Evolutionary conservation across 2,888 invertebrate species (phyloP).

Genomic region (Clanis bilineata): DNA sequence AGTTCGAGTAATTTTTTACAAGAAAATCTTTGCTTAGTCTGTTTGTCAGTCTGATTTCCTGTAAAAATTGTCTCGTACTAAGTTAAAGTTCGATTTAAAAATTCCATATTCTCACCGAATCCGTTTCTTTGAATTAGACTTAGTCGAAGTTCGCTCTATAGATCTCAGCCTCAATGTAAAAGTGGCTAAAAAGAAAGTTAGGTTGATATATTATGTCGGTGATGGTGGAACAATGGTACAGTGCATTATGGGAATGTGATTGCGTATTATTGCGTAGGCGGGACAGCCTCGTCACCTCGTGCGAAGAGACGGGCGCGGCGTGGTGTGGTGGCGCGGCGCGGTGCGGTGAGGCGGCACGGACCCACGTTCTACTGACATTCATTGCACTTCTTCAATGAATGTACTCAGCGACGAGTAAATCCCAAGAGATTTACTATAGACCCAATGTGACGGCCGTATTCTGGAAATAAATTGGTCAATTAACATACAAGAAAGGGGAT

Average conservation of each 20-base stretch:
- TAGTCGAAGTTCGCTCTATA: too few species aligned
- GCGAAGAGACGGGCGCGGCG: conserved; percentile 16
- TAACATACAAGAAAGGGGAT: too few species aligned
- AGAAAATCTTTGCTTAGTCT: too few species aligned
- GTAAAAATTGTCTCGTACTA: too few species aligned
- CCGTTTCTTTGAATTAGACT: too few species aligned
- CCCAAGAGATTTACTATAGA: not conserved
- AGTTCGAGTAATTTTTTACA: too few species aligned
- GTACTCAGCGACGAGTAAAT: not conserved
- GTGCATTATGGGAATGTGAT: conserved; percentile 27
- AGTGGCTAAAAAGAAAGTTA: conserved; percentile 2
- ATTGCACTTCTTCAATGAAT: conserved; percentile 11
- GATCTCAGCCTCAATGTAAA: too few species aligned
- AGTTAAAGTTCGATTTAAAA: too few species aligned
- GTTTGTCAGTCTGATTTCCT: too few species aligned
- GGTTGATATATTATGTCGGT: conserved; percentile 26
- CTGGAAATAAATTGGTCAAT: not conserved
- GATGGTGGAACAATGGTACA: conserved; percentile 27
- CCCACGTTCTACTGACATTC: conserved; percentile 17
- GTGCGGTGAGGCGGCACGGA: conserved; percentile 1
- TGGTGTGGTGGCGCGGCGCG: not conserved
- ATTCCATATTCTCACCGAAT: too few species aligned
- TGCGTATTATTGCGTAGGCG: conserved; percentile 54
- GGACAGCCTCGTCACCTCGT: conserved; percentile 30
- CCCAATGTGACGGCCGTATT: not conserved